Base-by-base conservation (phyloP, 2,888 invertebrate genomes). In the Omphaloscelis lunosa region DNA sequence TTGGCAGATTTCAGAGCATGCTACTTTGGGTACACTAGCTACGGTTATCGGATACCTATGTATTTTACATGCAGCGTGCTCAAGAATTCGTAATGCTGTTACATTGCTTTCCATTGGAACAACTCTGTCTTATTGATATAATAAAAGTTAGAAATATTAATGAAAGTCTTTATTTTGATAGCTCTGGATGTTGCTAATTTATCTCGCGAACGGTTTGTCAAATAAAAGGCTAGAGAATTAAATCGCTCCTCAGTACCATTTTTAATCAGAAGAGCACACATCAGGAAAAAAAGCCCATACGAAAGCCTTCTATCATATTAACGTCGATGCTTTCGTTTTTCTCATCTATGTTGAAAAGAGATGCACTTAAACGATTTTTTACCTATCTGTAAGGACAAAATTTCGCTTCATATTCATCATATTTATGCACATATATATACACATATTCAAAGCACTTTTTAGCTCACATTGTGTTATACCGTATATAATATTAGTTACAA, bases 21-120 rank as follows among this genome's bases (percentile, higher is more conserved):
- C 89, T 83, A 51, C 66, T 71, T 82, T 61, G 67, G 80, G 77
- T 84, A 76, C 41, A 75, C 79, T 84, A 86, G 51, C 76, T 79
- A 80, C 74, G 71, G 72, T 66, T 79, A 67, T 72, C 69, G 59
- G 72, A 65, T 81, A 72, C 66, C 66, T 75, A 79, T 79, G 41
- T 75, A 79, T 79, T 39, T 83, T 82, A 75, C 95, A 95, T 95
- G 95, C 95, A 90, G 89, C 95, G 93, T 95, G 95, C 95, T 92
- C 89, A 91, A 90, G 90, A 89, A 88, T 73, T 79, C 77, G 61
- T 81, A 75, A 75, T 80, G 85, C 81, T 84, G 84, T 87, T 80
- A 92, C 92, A 93, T 93, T 95, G 93, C 95, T 94, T 94, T 93
- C 94, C 92, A 93, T 91, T 91, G 88, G 48, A 61, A 39, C 27